These are phyloP conservation scores for Spodoptera littoralis DNA, from an alignment of 2,888 invertebrate species.

Conservation along the genomic window DNA sequence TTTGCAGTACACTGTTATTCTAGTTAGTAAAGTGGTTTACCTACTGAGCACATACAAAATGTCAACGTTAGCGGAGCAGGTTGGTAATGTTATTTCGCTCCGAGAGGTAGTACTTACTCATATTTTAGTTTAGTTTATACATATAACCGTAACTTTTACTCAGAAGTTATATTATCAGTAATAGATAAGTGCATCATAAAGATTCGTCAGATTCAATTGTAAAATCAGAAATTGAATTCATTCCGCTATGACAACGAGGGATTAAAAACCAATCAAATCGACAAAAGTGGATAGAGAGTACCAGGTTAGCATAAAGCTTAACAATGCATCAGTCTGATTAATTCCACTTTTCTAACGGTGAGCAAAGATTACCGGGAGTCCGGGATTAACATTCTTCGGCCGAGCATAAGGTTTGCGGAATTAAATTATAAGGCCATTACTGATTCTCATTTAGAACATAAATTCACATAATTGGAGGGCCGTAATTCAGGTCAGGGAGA, in stretches of 20 bases:
- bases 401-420: slow-evolving; percentile 22
- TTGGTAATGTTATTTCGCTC: too few relatives aligned
- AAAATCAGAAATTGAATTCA: neutral
- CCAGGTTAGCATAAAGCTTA: slow-evolving; percentile 43
- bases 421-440: slow-evolving; percentile 50
- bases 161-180: too few relatives aligned
- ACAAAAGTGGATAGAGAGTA: slow-evolving; percentile 20
- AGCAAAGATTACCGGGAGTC: slow-evolving; percentile 18
- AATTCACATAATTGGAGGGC: slow-evolving; percentile 48
- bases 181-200: too few relatives aligned
- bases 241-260: neutral
- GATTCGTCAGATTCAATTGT: too few relatives aligned
- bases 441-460: slow-evolving; percentile 40
- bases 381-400: slow-evolving; percentile 38
- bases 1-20: slow-evolving; percentile 1
- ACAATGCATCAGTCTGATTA: slow-evolving; percentile 26
- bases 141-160: too few relatives aligned
- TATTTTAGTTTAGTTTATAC: too few relatives aligned
- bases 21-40: slow-evolving; percentile 1
- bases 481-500: slow-evolving; percentile 13
- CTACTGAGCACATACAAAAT: neutral
- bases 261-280: slow-evolving; percentile 27
- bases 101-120: too few relatives aligned
- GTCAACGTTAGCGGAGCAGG: neutral
- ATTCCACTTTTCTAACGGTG: slow-evolving; percentile 23